Evolutionary conservation across 2,797 vertebrate species (phyloP).

Genomic region (Fistularia tabacaria): DNA sequence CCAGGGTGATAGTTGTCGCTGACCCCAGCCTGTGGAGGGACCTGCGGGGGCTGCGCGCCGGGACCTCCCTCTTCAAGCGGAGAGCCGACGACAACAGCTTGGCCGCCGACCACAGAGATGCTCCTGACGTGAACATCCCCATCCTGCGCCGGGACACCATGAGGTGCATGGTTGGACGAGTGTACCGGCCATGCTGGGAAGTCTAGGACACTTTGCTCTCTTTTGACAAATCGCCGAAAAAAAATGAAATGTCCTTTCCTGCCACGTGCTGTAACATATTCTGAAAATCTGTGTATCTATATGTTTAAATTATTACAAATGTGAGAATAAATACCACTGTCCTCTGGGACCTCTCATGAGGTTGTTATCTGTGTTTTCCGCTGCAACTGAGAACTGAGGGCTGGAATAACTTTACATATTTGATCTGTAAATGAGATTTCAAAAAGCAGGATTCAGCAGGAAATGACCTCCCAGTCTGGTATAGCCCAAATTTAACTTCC

Average conservation of each 20-base stretch:
- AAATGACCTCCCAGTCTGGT: too few relatives aligned
- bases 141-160: slow-evolving; percentile 75
- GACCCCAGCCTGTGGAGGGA: slow-evolving; percentile 63
- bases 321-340: slow-evolving; percentile 49
- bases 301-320: slow-evolving; percentile 18
- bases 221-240: background rate
- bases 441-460: too few relatives aligned
- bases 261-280: slow-evolving; percentile 31
- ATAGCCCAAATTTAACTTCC: too few relatives aligned
- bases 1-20: slow-evolving; percentile 63
- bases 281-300: slow-evolving; percentile 32
- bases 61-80: slow-evolving; percentile 51
- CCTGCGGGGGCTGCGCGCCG: slow-evolving; percentile 51
- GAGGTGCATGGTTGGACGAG: slow-evolving; percentile 82
- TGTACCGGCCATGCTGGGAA: slow-evolving; percentile 81
- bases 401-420: too few relatives aligned
- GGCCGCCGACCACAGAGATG: slow-evolving; percentile 35
- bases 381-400: background rate
- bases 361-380: slow-evolving; percentile 7
- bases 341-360: slow-evolving; percentile 28
- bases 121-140: slow-evolving; percentile 59
- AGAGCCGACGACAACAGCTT: slow-evolving; percentile 52
- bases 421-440: too few relatives aligned
- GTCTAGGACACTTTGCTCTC: slow-evolving; percentile 55
- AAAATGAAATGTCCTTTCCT: slow-evolving; percentile 10